A percentile compares a stretch with the other conserved stretches of the same genome.
Conservation (phyloP, 2,797 vertebrate species). For the Cryptoprocta ferox region DNA sequence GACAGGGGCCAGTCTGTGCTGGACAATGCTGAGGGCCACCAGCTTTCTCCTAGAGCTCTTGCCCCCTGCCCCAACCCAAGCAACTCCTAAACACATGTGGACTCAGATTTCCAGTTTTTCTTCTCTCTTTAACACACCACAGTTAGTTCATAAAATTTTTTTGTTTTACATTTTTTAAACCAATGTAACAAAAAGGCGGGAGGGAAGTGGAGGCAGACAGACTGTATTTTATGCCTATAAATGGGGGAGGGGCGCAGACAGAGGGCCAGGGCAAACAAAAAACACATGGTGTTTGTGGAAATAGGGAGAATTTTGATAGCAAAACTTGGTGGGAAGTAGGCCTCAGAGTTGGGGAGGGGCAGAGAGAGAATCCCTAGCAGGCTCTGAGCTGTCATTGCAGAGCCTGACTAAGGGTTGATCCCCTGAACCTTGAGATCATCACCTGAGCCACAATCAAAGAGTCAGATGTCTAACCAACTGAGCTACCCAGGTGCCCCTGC, state of each 20-base stretch:
- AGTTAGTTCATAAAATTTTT: constrained; percentile 88
- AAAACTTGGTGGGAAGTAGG: constrained; percentile 85
- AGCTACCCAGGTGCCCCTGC: too few species aligned
- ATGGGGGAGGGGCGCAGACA: constrained; percentile 13
- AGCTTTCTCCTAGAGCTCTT: constrained; percentile 50
- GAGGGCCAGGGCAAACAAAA: constrained; percentile 20
- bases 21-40: constrained; percentile 66
- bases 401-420: too few species aligned
- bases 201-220: constrained; percentile 59
- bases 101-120: constrained; percentile 86
- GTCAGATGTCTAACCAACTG: too few species aligned
- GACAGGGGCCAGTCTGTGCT: constrained; percentile 63
- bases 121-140: constrained; percentile 87
- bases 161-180: constrained; percentile 91
- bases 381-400: too few species aligned
- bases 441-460: too few species aligned
- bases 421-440: too few species aligned
- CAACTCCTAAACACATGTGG: constrained; percentile 84
- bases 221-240: constrained; percentile 80
- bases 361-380: too few species aligned
- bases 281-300: constrained; percentile 80
- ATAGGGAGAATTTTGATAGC: constrained; percentile 72
- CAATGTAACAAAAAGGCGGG: constrained; percentile 87
- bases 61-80: constrained; percentile 64
- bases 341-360: constrained; percentile 74